A percentile compares a stretch with the other conserved stretches of the same genome.
These are phyloP conservation scores for Rhodophaea formosa DNA, from an alignment of 2,888 invertebrate genomes.

Conservation along the genomic window DNA sequence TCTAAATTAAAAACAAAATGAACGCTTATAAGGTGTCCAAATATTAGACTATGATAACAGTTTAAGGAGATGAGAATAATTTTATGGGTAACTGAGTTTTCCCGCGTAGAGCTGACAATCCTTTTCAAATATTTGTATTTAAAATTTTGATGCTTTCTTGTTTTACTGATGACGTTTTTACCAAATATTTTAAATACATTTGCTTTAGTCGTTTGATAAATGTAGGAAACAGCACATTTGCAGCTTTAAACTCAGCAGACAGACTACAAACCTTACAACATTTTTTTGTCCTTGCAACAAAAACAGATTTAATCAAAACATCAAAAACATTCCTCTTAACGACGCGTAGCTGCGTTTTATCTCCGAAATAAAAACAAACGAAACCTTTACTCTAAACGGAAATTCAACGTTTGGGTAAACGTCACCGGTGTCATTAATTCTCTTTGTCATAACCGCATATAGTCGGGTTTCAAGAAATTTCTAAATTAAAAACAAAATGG, in stretches of 20 bases:
- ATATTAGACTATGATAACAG: conserved; percentile 68
- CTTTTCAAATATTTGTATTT: not conserved
- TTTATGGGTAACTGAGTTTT: conserved; percentile 38
- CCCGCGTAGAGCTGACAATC: not conserved
- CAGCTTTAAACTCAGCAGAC: too few relatives aligned
- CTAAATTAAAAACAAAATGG: conserved; percentile 40
- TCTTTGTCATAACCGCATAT: conserved; percentile 27
- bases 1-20: conserved; percentile 41
- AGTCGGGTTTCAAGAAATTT: conserved; percentile 29
- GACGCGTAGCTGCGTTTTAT: conserved; percentile 20
- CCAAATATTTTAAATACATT: too few relatives aligned
- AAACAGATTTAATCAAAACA: conserved; percentile 26
- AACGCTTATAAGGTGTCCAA: conserved; percentile 55
- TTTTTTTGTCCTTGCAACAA: too few relatives aligned
- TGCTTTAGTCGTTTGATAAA: too few relatives aligned
- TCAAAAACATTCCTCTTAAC: conserved; percentile 12
- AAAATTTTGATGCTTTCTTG: too few relatives aligned
- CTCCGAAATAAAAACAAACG: conserved; percentile 25
- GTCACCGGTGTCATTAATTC: conserved; percentile 26
- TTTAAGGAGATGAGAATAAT: conserved; percentile 57
- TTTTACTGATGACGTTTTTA: too few relatives aligned
- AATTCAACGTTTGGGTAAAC: conserved; percentile 23
- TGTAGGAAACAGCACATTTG: too few relatives aligned
- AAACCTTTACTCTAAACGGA: conserved; percentile 27
- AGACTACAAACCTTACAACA: too few relatives aligned